Conservation (phyloP, 2,888 invertebrate species). For the Agriopis aurantiaria region DNA sequence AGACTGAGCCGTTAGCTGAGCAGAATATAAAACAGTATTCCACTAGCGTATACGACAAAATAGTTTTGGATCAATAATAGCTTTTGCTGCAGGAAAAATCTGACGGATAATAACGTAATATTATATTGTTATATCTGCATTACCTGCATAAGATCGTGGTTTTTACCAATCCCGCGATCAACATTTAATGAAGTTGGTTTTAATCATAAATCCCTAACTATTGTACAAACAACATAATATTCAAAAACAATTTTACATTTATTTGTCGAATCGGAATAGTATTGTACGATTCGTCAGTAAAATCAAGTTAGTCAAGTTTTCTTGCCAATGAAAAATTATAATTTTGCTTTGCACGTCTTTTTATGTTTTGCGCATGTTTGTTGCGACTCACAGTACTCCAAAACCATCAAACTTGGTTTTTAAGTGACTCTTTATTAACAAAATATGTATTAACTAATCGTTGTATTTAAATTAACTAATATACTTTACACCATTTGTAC, state of each 20-base stretch:
- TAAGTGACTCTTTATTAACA: constrained; percentile 14
- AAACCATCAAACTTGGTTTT: constrained; percentile 27
- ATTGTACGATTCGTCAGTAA: constrained; percentile 7
- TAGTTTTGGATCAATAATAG: constrained; percentile 23
- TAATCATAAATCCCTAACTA: background rate
- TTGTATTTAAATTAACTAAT: constrained; percentile 42
- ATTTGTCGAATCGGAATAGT: constrained; percentile 30
- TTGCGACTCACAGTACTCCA: constrained; percentile 3
- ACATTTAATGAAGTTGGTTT: constrained; percentile 7
- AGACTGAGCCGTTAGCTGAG: constrained; percentile 62
- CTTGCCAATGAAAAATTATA: background rate
- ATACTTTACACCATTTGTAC: constrained; percentile 22
- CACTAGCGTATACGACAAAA: constrained; percentile 22
- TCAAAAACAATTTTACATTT: constrained; percentile 18
- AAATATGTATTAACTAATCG: constrained; percentile 37
- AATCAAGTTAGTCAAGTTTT: constrained; percentile 4
- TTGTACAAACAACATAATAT: constrained; percentile 1
- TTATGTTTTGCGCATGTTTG: background rate
- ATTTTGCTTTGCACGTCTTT: constrained; percentile 2
- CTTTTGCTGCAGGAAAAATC: constrained; percentile 39
- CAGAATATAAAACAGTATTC: constrained; percentile 67
- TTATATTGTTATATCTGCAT: background rate
- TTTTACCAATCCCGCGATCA: background rate
- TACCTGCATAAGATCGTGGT: background rate
- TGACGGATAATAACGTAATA: constrained; percentile 1